A percentile compares a stretch with the other conserved stretches of the same genome.
Conservation (phyloP, 2,113 vertebrate genomes). For the Hymenochirus boettgeri region DNA sequence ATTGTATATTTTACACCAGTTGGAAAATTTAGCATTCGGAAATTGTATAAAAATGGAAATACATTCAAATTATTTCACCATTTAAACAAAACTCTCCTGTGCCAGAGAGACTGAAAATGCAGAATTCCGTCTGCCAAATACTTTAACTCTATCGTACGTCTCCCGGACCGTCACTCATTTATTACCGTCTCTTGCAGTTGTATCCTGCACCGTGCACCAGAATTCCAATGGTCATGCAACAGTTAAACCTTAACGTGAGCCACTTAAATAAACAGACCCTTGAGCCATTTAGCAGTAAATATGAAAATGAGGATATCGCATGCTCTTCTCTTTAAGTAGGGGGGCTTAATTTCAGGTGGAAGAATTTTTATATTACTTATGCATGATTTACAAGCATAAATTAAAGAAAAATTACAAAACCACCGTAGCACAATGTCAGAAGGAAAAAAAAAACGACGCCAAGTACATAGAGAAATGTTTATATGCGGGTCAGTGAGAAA, state of each 20-base stretch:
- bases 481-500: constrained; percentile 77
- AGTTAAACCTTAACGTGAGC: constrained; percentile 16
- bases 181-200: too few species aligned
- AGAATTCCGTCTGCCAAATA: too few species aligned
- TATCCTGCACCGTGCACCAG: too few species aligned
- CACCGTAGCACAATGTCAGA: constrained; percentile 62
- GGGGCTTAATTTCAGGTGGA: constrained; percentile 44
- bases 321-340: too few species aligned
- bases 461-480: constrained; percentile 65
- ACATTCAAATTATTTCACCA: too few species aligned
- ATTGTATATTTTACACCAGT: too few species aligned
- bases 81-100: too few species aligned
- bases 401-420: constrained; percentile 62
- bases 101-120: too few species aligned
- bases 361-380: constrained; percentile 74
- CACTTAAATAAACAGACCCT: constrained; percentile 23
- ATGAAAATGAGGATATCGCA: constrained; percentile 32
- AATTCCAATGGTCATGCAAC: neutral
- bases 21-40: too few species aligned
- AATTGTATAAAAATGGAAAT: too few species aligned
- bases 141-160: too few species aligned
- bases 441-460: constrained; percentile 51
- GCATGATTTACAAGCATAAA: constrained; percentile 74
- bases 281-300: constrained; percentile 30
- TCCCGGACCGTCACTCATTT: too few species aligned